These are phyloP conservation scores for Sebastes schlegelii DNA, from an alignment of 2,113 vertebrate species.

Conservation along the genomic window DNA sequence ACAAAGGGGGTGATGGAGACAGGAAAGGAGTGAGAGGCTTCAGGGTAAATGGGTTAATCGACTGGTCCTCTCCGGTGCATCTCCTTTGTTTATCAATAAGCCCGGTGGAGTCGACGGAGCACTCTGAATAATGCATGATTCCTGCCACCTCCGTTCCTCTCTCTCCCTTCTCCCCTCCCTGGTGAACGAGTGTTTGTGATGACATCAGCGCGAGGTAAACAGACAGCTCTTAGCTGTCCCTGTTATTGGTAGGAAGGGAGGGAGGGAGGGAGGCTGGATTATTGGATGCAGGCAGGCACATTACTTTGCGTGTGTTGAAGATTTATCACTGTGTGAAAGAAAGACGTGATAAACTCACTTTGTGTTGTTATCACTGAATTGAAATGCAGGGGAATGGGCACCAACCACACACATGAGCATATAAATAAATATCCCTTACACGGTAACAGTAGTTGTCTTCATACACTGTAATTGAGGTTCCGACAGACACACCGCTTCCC, in stretches of 20 bases:
- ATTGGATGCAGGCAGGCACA: slow-evolving; percentile 66
- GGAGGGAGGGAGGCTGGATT: slow-evolving; percentile 48
- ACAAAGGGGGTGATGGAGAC: slow-evolving; percentile 28
- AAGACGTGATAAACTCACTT: slow-evolving; percentile 45
- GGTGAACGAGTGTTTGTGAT: slow-evolving; percentile 90
- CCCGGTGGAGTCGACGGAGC: slow-evolving; percentile 85
- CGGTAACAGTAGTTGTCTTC: slow-evolving; percentile 30
- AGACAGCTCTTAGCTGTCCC: slow-evolving; percentile 72
- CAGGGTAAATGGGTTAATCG: slow-evolving; percentile 90
- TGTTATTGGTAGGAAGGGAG: slow-evolving; percentile 42
- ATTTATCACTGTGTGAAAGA: slow-evolving; percentile 65
- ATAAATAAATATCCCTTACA: slow-evolving; percentile 42
- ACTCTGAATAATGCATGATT: slow-evolving; percentile 91
- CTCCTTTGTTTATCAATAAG: slow-evolving; percentile 92
- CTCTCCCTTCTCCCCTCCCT: slow-evolving; percentile 77
- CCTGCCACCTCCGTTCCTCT: slow-evolving; percentile 52
- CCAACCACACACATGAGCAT: not conserved
- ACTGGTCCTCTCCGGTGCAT: slow-evolving; percentile 88
- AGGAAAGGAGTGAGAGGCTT: slow-evolving; percentile 74
- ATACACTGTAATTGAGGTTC: slow-evolving; percentile 38
- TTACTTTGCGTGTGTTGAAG: slow-evolving; percentile 62
- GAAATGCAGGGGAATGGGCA: slow-evolving; percentile 31
- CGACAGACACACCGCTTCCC: slow-evolving; percentile 25
- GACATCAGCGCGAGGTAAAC: slow-evolving; percentile 91
- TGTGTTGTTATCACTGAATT: slow-evolving; percentile 45